A percentile compares a stretch with the other conserved stretches of the same genome.
phyloP scores from a whole-genome alignment of 2,797 vertebrate species.

The Peromyscus attwateri region DNA sequence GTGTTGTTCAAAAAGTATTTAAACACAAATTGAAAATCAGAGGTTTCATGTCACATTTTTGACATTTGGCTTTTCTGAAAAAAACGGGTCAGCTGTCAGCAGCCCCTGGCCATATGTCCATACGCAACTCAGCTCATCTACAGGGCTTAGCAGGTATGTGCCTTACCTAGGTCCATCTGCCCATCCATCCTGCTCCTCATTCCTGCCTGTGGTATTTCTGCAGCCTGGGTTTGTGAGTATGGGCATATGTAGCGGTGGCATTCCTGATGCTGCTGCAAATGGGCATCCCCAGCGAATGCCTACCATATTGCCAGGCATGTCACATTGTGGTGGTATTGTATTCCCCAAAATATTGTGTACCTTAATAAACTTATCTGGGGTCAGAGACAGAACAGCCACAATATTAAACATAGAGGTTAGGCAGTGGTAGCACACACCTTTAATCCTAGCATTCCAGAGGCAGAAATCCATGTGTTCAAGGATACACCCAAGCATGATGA shows the following conservation, averaged over 20 bases:
- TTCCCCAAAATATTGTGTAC: too few species aligned
- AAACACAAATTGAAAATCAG: not conserved
- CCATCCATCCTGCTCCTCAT: accelerated
- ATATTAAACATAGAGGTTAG: too few species aligned
- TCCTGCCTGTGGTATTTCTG: not conserved
- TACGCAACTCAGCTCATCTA: not conserved
- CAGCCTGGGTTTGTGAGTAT: not conserved
- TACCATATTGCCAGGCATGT: not conserved
- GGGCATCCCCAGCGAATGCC: not conserved
- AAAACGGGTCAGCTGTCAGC: not conserved
- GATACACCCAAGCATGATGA: too few species aligned
- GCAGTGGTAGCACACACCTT: too few species aligned
- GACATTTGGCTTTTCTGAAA: not conserved
- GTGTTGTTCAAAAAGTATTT: not conserved
- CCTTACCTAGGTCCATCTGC: not conserved
- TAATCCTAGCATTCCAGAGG: too few species aligned
- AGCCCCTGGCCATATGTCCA: not conserved
- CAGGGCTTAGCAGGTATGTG: not conserved
- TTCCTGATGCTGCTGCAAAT: not conserved
- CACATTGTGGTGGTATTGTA: too few species aligned
- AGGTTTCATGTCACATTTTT: not conserved
- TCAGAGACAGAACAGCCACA: too few species aligned
- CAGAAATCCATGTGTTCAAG: too few species aligned
- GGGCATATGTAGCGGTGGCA: accelerated
- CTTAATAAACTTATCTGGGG: too few species aligned